Conservation (phyloP, 1,140 invertebrate genomes). For the Drosophila repleta region DNA sequence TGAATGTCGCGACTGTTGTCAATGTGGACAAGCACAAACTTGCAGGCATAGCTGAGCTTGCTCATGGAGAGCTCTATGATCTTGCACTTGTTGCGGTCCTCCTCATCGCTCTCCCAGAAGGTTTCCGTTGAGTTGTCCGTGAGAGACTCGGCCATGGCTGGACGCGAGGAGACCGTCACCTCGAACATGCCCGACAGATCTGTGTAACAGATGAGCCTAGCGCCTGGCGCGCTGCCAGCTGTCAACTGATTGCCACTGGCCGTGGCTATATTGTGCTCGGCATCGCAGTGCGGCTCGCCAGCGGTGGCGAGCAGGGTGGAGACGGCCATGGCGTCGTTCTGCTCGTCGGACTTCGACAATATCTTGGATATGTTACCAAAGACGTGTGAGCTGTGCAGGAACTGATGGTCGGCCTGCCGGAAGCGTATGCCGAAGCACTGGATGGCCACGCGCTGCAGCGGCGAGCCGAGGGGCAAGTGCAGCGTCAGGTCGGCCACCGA, state of each 20-base stretch:
- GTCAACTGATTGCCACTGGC: constrained; percentile 35
- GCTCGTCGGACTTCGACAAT: constrained; percentile 95
- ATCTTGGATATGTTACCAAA: constrained; percentile 99
- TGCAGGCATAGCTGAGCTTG: constrained; percentile 83
- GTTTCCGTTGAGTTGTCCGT: constrained; percentile 98
- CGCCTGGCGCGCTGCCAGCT: constrained; percentile 40
- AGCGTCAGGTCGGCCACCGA: constrained; percentile 97
- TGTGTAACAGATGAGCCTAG: constrained; percentile 63
- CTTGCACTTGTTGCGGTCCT: constrained; percentile 96
- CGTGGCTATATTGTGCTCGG: constrained; percentile 58
- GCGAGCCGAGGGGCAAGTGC: constrained; percentile 93
- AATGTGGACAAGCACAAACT: constrained; percentile 91
- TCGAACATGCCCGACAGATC: constrained; percentile 81
- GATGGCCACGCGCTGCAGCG: constrained; percentile 95
- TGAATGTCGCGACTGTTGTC: constrained; percentile 96
- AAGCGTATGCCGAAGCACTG: constrained; percentile 97
- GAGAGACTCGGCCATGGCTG: constrained; percentile 96
- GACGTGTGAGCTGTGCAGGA: constrained; percentile 96
- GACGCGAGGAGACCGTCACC: constrained; percentile 93
- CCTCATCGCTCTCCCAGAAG: constrained; percentile 99
- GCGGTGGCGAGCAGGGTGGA: constrained; percentile 45
- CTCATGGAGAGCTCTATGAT: constrained; percentile 86
- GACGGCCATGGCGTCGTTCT: constrained; percentile 84
- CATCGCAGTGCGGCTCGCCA: constrained; percentile 52
- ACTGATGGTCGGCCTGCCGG: constrained; percentile 94